Evolutionary conservation across 2,888 invertebrate genomes (phyloP), one percentile per base, ranked within the genome.

Genomic region (Dryococelus australis): DNA sequence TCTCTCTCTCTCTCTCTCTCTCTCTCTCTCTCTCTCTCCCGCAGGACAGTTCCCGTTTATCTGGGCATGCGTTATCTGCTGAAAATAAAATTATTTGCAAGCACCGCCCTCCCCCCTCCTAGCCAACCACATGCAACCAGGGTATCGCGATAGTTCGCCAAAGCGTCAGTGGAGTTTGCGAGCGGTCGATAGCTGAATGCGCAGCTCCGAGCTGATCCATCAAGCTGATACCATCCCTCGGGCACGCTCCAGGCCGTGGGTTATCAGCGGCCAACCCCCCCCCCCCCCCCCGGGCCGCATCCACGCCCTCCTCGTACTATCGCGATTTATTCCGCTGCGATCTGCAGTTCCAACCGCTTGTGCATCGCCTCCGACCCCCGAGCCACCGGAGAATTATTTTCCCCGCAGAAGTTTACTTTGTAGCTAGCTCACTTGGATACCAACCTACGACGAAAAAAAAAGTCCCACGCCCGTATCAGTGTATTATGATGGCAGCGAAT

Each of bases 191-290:
- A 65, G 65, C 16, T n/a, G 65, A 65, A 65, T n/a, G 65, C 65
- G 65, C 65, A 65, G 65, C 24, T 65, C 65, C n/a, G 65, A 35
- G n/a, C 65, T 65, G 65, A 65, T 65, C 65, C 65, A 65, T 65
- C 65, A 65, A n/a, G 65, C 65, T 65, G 65, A n/a, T 65, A n/a
- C 20, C n/a, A 20, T 1, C 24, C 65, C 65, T n/a, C 65, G 65
- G 65, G 24, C 65, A 65, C 65, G 65, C n/a, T n/a, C n/a, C 24
- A 6, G 65, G n/a, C 8, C 65, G 1, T n/a, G 65, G 65, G 65
- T 65, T 65, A 65, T 65, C 65, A n/a, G 10, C 10, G 47, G 1
- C 47, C 47, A 47, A 47, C 47, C 47, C 47, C 47, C 47, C 8
- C 16, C 16, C 10, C 47, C 47, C 47, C 8, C 12, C 4, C 47